Evolutionary conservation across 2,888 invertebrate genomes (phyloP).

Genomic region (Sminthurinus aureus): DNA sequence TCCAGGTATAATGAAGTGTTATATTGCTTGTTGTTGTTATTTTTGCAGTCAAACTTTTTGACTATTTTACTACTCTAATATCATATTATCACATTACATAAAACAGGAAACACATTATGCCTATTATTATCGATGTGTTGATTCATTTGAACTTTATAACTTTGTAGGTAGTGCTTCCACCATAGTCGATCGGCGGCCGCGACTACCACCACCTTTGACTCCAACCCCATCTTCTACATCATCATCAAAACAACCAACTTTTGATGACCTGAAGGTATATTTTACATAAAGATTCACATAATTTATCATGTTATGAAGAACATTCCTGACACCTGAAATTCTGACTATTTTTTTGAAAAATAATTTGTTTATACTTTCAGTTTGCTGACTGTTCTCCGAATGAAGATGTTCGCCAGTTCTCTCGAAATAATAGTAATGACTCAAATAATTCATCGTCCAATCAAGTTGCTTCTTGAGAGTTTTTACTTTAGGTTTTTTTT

Average conservation of each 20-base stretch:
- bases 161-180: conserved; percentile 53
- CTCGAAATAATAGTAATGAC: conserved; percentile 47
- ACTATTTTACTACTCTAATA: no score
- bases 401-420: conserved; percentile 67
- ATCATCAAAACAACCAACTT: conserved; percentile 45
- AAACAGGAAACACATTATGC: no score
- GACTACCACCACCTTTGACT: conserved; percentile 42
- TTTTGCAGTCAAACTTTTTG: no score
- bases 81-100: no score
- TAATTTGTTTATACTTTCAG: no score
- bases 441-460: conserved; percentile 46
- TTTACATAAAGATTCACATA: background rate
- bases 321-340: no score
- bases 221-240: conserved; percentile 46
- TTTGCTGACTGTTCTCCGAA: conserved; percentile 66
- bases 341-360: no score
- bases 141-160: no score
- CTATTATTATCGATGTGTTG: no score
- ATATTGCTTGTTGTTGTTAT: no score
- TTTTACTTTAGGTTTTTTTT: conserved; percentile 31
- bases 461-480: conserved; percentile 47
- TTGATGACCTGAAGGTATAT: conserved; percentile 49
- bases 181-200: conserved; percentile 41
- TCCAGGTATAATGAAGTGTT: conserved; percentile 36
- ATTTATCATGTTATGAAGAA: background rate